A percentile compares a stretch with the other conserved stretches of the same genome.
Conservation (phyloP, 2,797 vertebrate genomes). For the Neosalanx taihuensis region DNA sequence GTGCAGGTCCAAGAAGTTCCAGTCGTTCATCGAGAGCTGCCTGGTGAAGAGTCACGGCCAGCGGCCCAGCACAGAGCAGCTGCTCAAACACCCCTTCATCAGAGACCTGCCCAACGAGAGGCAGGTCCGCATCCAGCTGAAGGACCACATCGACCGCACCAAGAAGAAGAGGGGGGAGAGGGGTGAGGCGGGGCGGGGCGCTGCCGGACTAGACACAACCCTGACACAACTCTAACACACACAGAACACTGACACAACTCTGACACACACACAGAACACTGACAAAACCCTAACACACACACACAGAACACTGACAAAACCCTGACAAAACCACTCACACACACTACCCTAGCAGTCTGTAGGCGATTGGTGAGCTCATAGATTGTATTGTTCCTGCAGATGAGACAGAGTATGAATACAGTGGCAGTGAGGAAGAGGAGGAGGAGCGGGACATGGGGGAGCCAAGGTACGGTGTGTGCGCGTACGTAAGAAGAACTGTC, state of each 20-base stretch:
- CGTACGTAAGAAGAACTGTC: background rate
- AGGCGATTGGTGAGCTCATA: no score
- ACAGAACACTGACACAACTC: no score
- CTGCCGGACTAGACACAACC: no score
- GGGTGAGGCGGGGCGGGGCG: conserved; percentile 69
- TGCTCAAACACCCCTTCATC: conserved; percentile 96
- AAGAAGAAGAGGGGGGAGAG: conserved; percentile 97
- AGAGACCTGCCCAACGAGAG: conserved; percentile 93
- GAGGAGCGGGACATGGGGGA: conserved; percentile 93
- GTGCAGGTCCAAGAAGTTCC: conserved; percentile 97
- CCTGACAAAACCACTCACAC: no score
- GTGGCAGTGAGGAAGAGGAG: conserved; percentile 95
- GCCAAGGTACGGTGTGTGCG: conserved; percentile 73
- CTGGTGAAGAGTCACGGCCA: conserved; percentile 96
- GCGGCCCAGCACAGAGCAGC: conserved; percentile 92
- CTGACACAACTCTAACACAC: no score
- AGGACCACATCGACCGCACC: conserved; percentile 97
- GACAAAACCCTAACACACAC: no score
- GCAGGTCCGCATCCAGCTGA: conserved; percentile 97
- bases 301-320: no score
- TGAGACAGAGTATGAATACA: conserved; percentile 97
- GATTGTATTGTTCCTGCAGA: conserved; percentile 67
- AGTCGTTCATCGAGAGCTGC: conserved; percentile 96
- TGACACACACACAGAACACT: no score
- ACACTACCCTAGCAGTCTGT: no score